These are phyloP conservation scores for Zonitis immaculata DNA, from an alignment of 2,888 invertebrate species.

Conservation along the genomic window DNA sequence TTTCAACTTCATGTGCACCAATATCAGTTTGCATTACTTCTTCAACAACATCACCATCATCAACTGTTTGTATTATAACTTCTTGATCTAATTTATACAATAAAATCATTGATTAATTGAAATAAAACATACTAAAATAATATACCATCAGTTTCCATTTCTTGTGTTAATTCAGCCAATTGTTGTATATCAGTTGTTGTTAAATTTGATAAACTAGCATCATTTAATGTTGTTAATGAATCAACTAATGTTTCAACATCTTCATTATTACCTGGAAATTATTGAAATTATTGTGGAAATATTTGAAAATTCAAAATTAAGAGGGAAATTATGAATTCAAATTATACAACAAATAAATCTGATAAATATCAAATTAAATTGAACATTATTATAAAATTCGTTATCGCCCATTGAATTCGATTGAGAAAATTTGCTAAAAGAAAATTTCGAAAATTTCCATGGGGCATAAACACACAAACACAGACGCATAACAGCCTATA, in stretches of 20 bases:
- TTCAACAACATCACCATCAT: conserved; percentile 35
- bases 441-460: background rate
- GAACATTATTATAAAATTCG: too few relatives aligned
- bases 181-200: conserved; percentile 38
- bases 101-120: background rate
- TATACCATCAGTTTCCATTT: conserved; percentile 41
- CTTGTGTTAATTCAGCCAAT: conserved; percentile 41
- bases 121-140: background rate
- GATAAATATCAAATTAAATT: conserved; percentile 13
- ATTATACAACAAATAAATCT: background rate
- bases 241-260: conserved; percentile 36
- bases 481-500: background rate
- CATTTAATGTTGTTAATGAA: conserved; percentile 31
- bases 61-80: conserved; percentile 28
- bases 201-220: conserved; percentile 32
- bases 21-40: conserved; percentile 40
- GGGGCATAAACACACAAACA: background rate
- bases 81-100: conserved; percentile 27
- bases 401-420: too few relatives aligned
- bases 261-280: conserved; percentile 33
- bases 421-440: too few relatives aligned
- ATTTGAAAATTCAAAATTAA: background rate
- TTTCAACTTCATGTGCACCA: conserved; percentile 41
- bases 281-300: background rate
- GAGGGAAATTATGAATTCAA: background rate